Evolutionary conservation across 2,888 invertebrate genomes (phyloP).

Genomic region (Calliphora vomitoria): DNA sequence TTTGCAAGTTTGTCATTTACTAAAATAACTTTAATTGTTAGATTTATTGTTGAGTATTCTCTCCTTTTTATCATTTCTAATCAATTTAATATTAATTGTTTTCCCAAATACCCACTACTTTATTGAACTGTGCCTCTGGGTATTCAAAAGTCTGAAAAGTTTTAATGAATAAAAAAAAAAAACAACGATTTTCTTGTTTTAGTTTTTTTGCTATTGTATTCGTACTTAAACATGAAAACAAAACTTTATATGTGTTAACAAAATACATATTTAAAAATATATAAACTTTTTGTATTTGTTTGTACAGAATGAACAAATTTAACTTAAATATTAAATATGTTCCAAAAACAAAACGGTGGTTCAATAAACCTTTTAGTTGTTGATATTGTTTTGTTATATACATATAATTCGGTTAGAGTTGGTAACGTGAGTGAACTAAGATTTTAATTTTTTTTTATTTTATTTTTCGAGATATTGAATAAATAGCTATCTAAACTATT

Average conservation of each 20-base stretch:
- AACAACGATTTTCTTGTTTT: background rate
- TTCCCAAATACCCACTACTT: conserved; percentile 6
- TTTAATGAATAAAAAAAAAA: conserved; percentile 1
- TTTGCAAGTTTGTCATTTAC: background rate
- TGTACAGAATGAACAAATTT: no score
- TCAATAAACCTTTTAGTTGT: no score
- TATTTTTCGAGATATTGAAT: no score
- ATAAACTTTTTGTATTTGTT: no score
- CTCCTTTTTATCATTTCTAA: background rate
- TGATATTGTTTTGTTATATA: no score
- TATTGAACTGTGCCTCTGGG: background rate
- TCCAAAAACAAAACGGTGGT: no score
- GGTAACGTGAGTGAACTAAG: no score
- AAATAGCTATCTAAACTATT: no score
- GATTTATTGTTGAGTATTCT: background rate
- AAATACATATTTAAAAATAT: background rate
- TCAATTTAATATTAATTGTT: conserved; percentile 15
- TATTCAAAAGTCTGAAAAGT: conserved; percentile 38
- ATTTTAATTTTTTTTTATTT: no score
- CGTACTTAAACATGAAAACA: background rate
- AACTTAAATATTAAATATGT: no score
- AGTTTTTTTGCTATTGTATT: background rate
- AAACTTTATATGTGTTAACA: background rate
- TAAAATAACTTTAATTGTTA: background rate
- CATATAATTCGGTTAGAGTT: no score